Percentiles rank a stretch among this genome's conserved stretches.
These are phyloP conservation scores for Albula goreensis DNA, from an alignment of 2,113 vertebrate species.

Conservation along the genomic window DNA sequence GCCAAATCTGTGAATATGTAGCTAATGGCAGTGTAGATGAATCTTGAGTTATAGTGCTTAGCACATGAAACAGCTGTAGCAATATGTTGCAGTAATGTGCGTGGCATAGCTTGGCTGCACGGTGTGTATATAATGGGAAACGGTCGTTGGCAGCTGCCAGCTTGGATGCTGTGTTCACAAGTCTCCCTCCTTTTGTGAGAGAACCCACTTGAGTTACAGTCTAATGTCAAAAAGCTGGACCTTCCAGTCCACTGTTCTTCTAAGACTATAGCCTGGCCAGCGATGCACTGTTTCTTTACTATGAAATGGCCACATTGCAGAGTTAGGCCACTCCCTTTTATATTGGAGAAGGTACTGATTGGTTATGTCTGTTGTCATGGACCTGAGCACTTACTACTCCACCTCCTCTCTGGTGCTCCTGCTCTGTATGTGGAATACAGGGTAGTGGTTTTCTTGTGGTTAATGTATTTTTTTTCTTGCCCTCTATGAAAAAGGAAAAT, in stretches of 20 bases:
- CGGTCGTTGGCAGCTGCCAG: slow-evolving; percentile 12
- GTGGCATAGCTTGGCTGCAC: slow-evolving; percentile 4
- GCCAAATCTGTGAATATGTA: slow-evolving; percentile 12
- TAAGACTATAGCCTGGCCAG: background rate
- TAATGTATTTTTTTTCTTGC: background rate
- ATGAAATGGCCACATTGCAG: background rate
- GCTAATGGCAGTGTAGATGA: background rate
- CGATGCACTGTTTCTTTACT: background rate
- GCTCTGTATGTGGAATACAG: background rate
- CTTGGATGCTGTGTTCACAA: slow-evolving; percentile 5
- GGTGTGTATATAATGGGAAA: slow-evolving; percentile 36
- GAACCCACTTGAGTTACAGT: background rate
- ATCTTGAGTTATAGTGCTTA: slow-evolving; percentile 13
- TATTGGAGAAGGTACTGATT: background rate
- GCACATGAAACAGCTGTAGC: background rate
- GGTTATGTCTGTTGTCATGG: background rate
- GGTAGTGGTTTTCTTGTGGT: background rate
- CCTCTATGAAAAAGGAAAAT: background rate
- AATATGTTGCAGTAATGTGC: slow-evolving; percentile 9
- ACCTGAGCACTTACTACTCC: background rate
- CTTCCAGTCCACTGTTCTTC: background rate
- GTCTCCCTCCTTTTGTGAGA: slow-evolving; percentile 13
- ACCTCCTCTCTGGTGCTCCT: background rate
- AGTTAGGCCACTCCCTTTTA: background rate
- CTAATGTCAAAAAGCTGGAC: background rate